phyloP scores from a whole-genome alignment of 1,140 invertebrate species.

The Neodiprion virginianus region DNA sequence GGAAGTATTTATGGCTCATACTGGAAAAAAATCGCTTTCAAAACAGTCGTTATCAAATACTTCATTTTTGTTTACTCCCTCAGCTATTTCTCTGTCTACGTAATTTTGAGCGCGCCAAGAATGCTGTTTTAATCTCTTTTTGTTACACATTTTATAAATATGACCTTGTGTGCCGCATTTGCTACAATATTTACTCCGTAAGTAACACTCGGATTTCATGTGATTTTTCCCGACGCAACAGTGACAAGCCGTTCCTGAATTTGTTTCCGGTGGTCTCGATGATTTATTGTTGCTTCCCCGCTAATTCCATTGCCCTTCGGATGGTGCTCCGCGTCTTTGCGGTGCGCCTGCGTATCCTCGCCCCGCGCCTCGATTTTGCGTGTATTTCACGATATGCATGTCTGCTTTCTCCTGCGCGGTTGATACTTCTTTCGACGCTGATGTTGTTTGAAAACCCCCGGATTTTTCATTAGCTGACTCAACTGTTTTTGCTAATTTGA shows the following conservation, averaged over 20 bases:
- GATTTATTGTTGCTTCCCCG: no score
- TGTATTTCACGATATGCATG: neutral
- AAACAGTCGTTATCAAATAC: neutral
- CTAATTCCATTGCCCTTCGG: neutral
- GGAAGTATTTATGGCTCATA: neutral
- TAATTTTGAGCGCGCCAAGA: neutral
- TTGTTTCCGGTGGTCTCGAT: neutral
- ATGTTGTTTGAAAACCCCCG: slow-evolving; percentile 4
- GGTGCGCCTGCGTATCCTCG: neutral
- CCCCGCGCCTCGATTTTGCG: no score
- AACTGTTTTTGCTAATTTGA: neutral
- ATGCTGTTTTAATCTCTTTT: neutral
- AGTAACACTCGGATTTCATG: neutral
- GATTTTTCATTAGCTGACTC: slow-evolving; percentile 11
- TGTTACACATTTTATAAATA: neutral
- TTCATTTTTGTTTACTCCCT: neutral
- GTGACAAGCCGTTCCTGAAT: neutral
- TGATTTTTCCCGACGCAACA: neutral
- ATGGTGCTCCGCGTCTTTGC: neutral
- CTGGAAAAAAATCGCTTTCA: neutral
- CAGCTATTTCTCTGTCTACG: neutral
- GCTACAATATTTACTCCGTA: neutral
- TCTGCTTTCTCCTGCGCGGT: neutral
- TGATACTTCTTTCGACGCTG: neutral
- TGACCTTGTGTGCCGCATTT: neutral